Base-by-base conservation (phyloP, 2,888 invertebrate species). In the Caenorhabditis sinica region DNA sequence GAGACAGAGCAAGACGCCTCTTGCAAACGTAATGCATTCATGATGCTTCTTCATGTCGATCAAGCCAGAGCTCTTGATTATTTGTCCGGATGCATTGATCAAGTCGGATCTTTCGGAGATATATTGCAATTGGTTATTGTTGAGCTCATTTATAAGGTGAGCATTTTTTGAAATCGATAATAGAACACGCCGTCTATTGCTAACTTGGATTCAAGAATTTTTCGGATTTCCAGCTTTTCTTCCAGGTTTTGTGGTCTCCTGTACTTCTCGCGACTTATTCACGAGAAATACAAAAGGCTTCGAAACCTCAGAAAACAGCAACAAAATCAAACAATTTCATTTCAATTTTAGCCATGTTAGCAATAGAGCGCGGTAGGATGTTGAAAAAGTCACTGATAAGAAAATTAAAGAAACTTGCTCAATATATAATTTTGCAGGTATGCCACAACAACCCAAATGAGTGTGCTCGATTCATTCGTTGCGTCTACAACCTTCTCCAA, bases 1-100 rank as follows among this genome's bases (percentile, higher is more conserved):
- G 98, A 98, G 92, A 95, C 95, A 0, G 99, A 99, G 92, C 97
- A 98, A 93, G 99, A 99, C 93, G 98, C 98, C 96, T 97, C 97
- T 0, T 99, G 99, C 94, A 97, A 98, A 93, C 95, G 99, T 82
- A 99, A 99, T 93, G 99, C 99, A 0, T 99, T 99, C 94, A 95
- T 99, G 88, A 99, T 99, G 98, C 94, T 99, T 56, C 95, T 99
- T 28, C 98, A 99, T 93, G 98, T 97, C 0, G 98, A 99, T 93
- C 94, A 94, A 69, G 88, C 90, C 23, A 86, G 96, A 56, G 99
- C 99, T 0, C 94, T 99, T 53, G 95, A 96, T 76, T 99, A 98
- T 94, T 94, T 99, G 71, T 96, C 97, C 17, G 85, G 86, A 28
- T 88, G 88, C 58, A 87, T 88, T 75, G 88, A 88, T 40, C 85